Evolutionary conservation across 2,797 vertebrate species (phyloP).

Genomic region (Sylvia borin): DNA sequence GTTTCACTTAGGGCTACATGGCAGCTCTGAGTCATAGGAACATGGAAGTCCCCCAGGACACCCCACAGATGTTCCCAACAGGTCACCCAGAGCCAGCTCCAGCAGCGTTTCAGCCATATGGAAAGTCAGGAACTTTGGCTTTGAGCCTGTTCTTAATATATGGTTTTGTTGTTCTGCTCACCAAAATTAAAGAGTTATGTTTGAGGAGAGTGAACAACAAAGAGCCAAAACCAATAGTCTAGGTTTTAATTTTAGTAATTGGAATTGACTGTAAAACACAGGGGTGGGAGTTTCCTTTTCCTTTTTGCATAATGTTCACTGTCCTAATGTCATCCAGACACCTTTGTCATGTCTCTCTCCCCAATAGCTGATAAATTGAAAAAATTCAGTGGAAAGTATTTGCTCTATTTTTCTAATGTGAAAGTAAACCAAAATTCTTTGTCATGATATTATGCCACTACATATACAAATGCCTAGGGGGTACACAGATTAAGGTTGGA

Average conservation of each 20-base stretch:
- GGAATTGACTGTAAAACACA: neutral
- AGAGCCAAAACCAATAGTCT: constrained; percentile 28
- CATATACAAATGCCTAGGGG: neutral
- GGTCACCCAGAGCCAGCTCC: neutral
- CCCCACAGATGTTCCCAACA: neutral
- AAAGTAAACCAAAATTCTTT: neutral
- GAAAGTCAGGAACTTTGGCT: neutral
- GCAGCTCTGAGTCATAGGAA: neutral
- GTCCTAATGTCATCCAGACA: neutral
- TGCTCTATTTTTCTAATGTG: neutral
- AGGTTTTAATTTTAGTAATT: constrained; percentile 32
- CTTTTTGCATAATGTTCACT: neutral
- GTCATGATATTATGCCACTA: neutral
- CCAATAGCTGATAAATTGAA: neutral
- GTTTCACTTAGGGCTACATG: neutral
- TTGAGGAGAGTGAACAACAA: neutral
- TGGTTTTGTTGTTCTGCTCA: neutral
- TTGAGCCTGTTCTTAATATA: neutral
- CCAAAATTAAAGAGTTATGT: neutral
- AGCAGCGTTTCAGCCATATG: neutral
- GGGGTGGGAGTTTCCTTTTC: neutral
- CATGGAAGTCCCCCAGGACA: neutral
- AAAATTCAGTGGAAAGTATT: neutral
- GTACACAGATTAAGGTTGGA: neutral
- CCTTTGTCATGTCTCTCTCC: neutral